Conservation (phyloP, 2,797 vertebrate genomes). For the Sebastolobus alascanus region DNA sequence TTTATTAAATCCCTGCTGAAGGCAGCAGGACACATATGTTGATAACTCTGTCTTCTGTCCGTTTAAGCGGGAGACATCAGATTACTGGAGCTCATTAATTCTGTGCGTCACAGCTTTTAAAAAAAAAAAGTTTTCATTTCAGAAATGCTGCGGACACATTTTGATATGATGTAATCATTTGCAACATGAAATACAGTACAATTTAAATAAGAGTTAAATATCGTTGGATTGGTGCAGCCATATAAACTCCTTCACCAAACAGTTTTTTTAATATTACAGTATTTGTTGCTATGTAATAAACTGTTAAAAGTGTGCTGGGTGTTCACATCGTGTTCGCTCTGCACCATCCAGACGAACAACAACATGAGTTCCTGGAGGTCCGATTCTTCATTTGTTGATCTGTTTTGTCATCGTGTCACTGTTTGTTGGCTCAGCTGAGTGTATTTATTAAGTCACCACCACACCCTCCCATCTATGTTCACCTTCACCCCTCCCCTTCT, state of each 20-base stretch:
- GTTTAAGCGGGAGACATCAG: not conserved
- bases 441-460: constrained; percentile 1
- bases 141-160: not conserved
- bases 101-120: not conserved
- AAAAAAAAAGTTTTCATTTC: not conserved
- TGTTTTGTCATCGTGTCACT: not conserved
- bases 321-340: not conserved
- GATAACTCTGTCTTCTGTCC: not conserved
- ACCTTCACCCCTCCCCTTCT: not conserved
- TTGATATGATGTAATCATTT: not conserved
- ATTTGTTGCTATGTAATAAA: not conserved
- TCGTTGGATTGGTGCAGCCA: not conserved
- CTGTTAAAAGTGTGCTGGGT: not conserved
- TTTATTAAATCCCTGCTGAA: no score
- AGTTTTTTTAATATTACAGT: not conserved
- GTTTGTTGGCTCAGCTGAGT: not conserved
- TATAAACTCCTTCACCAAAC: not conserved
- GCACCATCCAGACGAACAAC: not conserved
- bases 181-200: not conserved
- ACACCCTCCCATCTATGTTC: not conserved
- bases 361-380: not conserved
- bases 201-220: not conserved
- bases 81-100: not conserved
- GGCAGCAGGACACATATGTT: not conserved
- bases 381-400: not conserved